These are phyloP conservation scores for Volucella inflata DNA, from an alignment of 2,888 invertebrate genomes.

Conservation along the genomic window DNA sequence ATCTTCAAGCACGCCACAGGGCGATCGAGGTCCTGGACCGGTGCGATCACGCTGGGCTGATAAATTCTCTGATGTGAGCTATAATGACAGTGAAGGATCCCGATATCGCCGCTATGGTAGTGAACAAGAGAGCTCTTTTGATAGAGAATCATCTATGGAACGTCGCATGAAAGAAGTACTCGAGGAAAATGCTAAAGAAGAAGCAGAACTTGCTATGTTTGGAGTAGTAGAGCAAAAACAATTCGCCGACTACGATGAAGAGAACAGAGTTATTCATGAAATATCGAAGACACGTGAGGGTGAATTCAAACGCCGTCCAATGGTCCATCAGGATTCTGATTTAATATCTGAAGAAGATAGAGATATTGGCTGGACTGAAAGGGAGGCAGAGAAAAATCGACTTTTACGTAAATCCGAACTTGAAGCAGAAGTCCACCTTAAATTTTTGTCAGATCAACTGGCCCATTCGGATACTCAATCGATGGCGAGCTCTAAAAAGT, in stretches of 20 bases:
- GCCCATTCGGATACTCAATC: slow-evolving; percentile 85
- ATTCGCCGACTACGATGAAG: slow-evolving; percentile 85
- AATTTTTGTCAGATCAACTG: slow-evolving; percentile 79
- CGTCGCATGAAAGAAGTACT: slow-evolving; percentile 83
- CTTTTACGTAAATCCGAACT: slow-evolving; percentile 81
- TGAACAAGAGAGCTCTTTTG: slow-evolving; percentile 83
- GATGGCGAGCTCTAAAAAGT: slow-evolving; percentile 87
- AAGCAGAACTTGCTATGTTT: slow-evolving; percentile 80
- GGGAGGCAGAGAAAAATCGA: slow-evolving; percentile 82
- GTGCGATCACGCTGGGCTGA: slow-evolving; percentile 85
- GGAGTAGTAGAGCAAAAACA: slow-evolving; percentile 85
- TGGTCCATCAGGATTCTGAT: slow-evolving; percentile 84
- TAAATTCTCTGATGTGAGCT: slow-evolving; percentile 84
- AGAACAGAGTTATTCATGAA: slow-evolving; percentile 85
- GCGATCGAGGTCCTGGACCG: slow-evolving; percentile 85
- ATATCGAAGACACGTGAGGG: slow-evolving; percentile 82
- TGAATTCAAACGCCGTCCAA: slow-evolving; percentile 82
- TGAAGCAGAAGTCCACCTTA: slow-evolving; percentile 81
- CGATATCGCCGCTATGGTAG: slow-evolving; percentile 82
- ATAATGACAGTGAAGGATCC: slow-evolving; percentile 84
- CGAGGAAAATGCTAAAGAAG: slow-evolving; percentile 84
- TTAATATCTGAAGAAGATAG: slow-evolving; percentile 83
- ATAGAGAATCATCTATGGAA: slow-evolving; percentile 83
- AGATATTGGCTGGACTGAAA: slow-evolving; percentile 83
- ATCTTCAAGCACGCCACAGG: slow-evolving; percentile 87